Conservation (phyloP, 2,888 invertebrate species). For the Amitus sp. region DNA sequence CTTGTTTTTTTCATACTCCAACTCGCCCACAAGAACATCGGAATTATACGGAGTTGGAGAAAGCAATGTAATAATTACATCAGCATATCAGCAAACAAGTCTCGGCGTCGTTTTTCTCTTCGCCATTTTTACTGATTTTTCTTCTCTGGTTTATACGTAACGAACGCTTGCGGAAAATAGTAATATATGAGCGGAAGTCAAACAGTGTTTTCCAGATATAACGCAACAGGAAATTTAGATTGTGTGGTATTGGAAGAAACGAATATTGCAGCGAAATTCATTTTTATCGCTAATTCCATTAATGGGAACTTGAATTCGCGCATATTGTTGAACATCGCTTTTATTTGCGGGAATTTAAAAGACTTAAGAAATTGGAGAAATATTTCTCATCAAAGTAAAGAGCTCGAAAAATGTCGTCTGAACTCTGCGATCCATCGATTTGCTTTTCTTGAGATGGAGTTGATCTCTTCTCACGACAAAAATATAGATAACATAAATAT, state of each 20-base stretch:
- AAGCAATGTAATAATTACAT: slow-evolving; percentile 66
- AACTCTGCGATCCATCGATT: too few species aligned
- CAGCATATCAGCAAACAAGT: slow-evolving; percentile 65
- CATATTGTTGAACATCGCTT: too few species aligned
- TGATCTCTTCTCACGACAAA: too few species aligned
- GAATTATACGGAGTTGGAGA: slow-evolving; percentile 16
- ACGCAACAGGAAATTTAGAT: background rate
- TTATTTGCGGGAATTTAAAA: too few species aligned
- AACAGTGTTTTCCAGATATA: slow-evolving; percentile 12
- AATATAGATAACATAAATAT: too few species aligned
- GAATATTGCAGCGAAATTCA: too few species aligned
- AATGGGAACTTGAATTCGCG: too few species aligned
- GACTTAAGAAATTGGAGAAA: background rate
- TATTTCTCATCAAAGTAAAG: too few species aligned
- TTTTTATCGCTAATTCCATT: too few species aligned
- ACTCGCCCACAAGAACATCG: background rate
- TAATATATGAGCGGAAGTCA: slow-evolving; percentile 11
- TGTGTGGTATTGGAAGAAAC: too few species aligned
- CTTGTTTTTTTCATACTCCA: background rate
- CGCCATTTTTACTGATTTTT: slow-evolving; percentile 41
- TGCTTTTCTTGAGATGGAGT: too few species aligned
- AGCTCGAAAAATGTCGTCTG: too few species aligned
- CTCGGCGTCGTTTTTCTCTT: slow-evolving; percentile 53
- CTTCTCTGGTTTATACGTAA: slow-evolving; percentile 33
- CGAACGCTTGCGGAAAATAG: slow-evolving; percentile 44